Evolutionary conservation across 2,888 invertebrate species (phyloP), one percentile per base, ranked within the genome.

Genomic region (Drosophila histrio): DNA sequence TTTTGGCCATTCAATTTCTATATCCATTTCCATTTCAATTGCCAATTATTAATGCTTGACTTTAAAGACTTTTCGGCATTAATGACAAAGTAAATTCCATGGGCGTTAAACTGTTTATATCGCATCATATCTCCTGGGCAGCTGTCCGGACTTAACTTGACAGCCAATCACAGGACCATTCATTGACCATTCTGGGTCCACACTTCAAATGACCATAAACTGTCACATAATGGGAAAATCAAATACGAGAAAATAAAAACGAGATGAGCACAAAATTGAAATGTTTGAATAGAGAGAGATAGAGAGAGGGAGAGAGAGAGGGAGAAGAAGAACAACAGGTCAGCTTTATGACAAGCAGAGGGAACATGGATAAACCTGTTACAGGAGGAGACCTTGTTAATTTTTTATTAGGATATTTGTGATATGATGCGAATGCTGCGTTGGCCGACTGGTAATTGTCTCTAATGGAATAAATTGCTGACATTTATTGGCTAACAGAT

Each of bases 401-500:
- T 64, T 68, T 60, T 50, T 59, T 44, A 75, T 57, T 52, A 46
- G 13, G 38, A 22, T 39, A 53, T 64, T 44, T 57, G 60, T 43
- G 43, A 56, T 28, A 28, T 9, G 39, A 46, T 24, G 47, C 36
- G 36, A 32, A 34, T 34, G 17, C 34, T 15, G 4, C 36, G 17
- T 11, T 24, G 24, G 1, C 13, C 24, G 17, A n/a, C 7, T 9
- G 15, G 26, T 61, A 62, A 78, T 57, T 63, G 44, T 44, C 28
- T 22, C 26, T 60, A 58, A 62, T 72, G 69, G 32, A 50, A 58
- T 32, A 52, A 60, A 34, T 81, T 36, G 46, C n/a, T 32, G 47
- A 30, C 57, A 39, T 57, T 54, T 47, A 49, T 38, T 36, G 46
- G 17, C 46, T 9, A 36, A 44, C 56, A 56, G 56, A 46, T 46